Conservation (phyloP, 37 sponge, comb jelly and placozoan genomes). For the Mnemiopsis leidyi region DNA sequence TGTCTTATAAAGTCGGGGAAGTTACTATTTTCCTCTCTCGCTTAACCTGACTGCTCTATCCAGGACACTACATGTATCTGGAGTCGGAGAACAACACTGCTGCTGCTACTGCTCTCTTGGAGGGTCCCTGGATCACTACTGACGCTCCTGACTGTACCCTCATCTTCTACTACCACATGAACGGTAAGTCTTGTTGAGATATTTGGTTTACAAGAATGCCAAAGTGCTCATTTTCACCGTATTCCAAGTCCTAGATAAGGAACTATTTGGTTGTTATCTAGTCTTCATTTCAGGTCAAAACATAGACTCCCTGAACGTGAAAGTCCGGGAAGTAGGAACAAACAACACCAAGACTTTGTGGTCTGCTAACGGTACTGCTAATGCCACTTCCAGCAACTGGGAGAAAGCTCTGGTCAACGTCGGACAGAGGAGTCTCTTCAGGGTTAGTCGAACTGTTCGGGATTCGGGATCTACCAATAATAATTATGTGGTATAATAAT, state of each 20-base stretch:
- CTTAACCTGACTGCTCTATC: no score
- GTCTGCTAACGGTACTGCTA: background rate
- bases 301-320: background rate
- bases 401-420: background rate
- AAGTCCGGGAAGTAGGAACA: background rate
- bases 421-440: constrained; percentile 56
- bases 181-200: background rate
- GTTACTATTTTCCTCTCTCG: no score
- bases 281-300: constrained; percentile 28
- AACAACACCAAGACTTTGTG: constrained; percentile 30
- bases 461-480: no score
- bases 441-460: no score
- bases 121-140: constrained; percentile 59
- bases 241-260: no score
- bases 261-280: background rate
- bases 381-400: constrained; percentile 17
- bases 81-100: constrained; percentile 31
- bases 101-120: background rate
- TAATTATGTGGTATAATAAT: no score
- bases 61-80: constrained; percentile 66
- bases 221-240: no score
- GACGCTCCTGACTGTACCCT: background rate
- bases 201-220: no score
- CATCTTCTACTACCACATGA: constrained; percentile 51
- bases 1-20: no score